Percentiles rank a stretch among this genome's conserved stretches.
phyloP scores from a whole-genome alignment of 1,140 invertebrate genomes.

The Oryctes rhinoceros region DNA sequence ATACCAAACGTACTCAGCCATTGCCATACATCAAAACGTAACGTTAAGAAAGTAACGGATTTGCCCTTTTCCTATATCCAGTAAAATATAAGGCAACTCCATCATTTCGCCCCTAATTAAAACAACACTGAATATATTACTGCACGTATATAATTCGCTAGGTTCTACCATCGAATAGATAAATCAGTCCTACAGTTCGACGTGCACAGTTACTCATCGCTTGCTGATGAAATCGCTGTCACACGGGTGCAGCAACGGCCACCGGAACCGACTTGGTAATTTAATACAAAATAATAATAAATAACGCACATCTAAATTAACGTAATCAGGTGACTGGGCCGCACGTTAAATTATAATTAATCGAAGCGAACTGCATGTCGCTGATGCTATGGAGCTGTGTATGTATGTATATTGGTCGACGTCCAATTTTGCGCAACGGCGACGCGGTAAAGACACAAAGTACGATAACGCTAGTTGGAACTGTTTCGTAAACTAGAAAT shows the following conservation, averaged over 20 bases:
- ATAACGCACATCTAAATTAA: not conserved
- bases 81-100: too few species aligned
- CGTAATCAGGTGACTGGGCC: not conserved
- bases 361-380: not conserved
- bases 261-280: constrained; percentile 4
- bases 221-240: not conserved
- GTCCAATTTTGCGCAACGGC: not conserved
- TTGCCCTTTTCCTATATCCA: too few species aligned
- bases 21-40: too few species aligned
- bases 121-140: too few species aligned
- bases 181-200: too few species aligned
- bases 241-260: not conserved
- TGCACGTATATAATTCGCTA: too few species aligned
- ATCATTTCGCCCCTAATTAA: too few species aligned
- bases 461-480: not conserved
- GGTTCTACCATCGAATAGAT: too few species aligned
- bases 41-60: too few species aligned
- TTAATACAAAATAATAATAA: constrained; percentile 20
- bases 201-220: too few species aligned
- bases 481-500: not conserved
- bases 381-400: not conserved
- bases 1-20: too few species aligned
- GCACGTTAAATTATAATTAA: not conserved
- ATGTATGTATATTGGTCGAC: not conserved
- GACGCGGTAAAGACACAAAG: not conserved